Evolutionary conservation across 1,140 invertebrate genomes (phyloP).

Genomic region (Plutomurus gul): DNA sequence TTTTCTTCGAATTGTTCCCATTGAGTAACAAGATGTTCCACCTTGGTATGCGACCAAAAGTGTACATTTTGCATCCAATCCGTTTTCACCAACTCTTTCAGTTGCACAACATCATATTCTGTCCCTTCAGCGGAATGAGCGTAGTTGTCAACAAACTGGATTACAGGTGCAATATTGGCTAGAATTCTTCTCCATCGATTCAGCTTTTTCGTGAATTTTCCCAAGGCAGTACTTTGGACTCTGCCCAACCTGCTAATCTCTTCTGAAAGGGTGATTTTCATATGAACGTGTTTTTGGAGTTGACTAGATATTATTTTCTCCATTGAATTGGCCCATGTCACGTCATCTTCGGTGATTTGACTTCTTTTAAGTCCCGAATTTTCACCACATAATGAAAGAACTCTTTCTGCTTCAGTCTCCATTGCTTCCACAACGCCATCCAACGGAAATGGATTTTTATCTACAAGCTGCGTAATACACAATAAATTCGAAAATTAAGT

Average conservation of each 20-base stretch:
- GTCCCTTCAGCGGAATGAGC: background rate
- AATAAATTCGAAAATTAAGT: background rate
- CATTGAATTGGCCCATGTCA: background rate
- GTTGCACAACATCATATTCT: background rate
- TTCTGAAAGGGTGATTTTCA: background rate
- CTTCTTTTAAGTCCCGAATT: background rate
- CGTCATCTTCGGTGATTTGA: conserved; percentile 1
- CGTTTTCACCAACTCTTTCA: background rate
- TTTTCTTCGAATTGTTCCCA: background rate
- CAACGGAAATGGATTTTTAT: background rate
- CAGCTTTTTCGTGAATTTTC: conserved; percentile 31
- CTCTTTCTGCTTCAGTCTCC: background rate
- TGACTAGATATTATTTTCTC: conserved; percentile 26
- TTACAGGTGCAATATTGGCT: conserved; percentile 37
- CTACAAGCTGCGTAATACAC: background rate
- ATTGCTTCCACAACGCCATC: background rate
- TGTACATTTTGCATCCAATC: conserved; percentile 38
- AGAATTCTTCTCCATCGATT: conserved; percentile 45
- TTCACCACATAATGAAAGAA: background rate
- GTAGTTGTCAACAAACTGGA: conserved; percentile 40
- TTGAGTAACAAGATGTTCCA: background rate
- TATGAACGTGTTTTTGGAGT: conserved; percentile 7
- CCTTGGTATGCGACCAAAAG: conserved; percentile 38
- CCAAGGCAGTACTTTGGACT: background rate
- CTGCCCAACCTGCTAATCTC: background rate